These are phyloP conservation scores for Netelia virgata DNA, from an alignment of 2,888 invertebrate species.

Conservation along the genomic window DNA sequence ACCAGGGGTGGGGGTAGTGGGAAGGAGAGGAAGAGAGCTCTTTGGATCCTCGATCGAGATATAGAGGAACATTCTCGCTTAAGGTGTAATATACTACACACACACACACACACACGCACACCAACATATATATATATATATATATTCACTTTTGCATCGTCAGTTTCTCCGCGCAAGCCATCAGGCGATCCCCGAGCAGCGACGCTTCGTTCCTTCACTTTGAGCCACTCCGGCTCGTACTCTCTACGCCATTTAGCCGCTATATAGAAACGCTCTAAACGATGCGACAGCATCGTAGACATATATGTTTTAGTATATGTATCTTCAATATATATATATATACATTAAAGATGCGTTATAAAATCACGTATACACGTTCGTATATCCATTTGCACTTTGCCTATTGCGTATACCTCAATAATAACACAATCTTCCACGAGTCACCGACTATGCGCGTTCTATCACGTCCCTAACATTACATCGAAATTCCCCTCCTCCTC, in stretches of 20 bases:
- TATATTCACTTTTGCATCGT: conserved; percentile 33
- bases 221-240: conserved; percentile 10
- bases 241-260: conserved; percentile 44
- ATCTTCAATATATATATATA: not conserved
- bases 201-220: conserved; percentile 46
- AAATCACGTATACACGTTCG: not conserved
- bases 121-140: conserved; percentile 15
- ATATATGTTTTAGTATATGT: not conserved
- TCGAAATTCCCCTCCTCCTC: not conserved
- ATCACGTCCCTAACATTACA: conserved; percentile 49
- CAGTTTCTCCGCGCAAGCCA: conserved; percentile 22
- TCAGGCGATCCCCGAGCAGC: conserved; percentile 13
- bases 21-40: conserved; percentile 2
- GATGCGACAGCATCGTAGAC: conserved; percentile 33
- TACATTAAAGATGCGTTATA: not conserved
- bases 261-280: conserved; percentile 44
- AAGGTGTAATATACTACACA: conserved; percentile 13
- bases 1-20: not conserved
- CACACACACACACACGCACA: no score
- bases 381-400: conserved; percentile 40
- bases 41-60: conserved; percentile 35
- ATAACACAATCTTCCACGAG: conserved; percentile 31
- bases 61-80: conserved; percentile 32
- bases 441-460: conserved; percentile 37
- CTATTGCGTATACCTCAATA: conserved; percentile 40